phyloP scores from a whole-genome alignment of 2,888 invertebrate genomes.

The Chironomus tentans region DNA sequence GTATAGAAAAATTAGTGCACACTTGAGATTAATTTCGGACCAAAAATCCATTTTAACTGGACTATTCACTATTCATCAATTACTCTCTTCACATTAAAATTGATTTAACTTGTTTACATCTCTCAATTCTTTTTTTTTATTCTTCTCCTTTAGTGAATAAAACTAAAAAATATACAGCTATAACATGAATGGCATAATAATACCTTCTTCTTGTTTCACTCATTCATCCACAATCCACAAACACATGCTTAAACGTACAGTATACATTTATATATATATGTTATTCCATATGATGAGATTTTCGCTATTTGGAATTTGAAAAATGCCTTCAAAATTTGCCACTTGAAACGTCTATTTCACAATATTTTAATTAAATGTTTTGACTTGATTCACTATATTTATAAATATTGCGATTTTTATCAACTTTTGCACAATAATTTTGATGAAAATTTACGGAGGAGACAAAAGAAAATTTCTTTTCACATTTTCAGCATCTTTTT shows the following conservation, averaged over 20 bases:
- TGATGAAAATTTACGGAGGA: background rate
- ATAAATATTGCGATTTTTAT: constrained; percentile 1
- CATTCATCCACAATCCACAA: background rate
- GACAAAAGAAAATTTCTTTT: background rate
- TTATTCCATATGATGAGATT: background rate
- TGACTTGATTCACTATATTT: background rate
- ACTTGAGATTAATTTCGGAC: too few species aligned
- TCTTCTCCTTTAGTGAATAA: background rate
- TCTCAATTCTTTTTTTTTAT: background rate
- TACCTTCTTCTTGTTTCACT: background rate
- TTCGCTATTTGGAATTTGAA: background rate
- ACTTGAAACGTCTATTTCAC: background rate
- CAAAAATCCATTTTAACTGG: too few species aligned
- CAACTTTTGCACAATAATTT: background rate
- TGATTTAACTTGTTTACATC: background rate
- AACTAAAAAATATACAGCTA: background rate
- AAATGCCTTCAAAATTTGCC: background rate
- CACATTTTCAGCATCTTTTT: background rate
- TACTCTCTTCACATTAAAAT: too few species aligned
- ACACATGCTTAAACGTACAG: background rate
- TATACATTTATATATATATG: background rate
- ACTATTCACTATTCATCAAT: too few species aligned
- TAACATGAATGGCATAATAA: background rate
- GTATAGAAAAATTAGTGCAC: too few species aligned
- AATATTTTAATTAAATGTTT: background rate